Evolutionary conservation across 2,888 invertebrate species (phyloP).

Genomic region (Azorinus chamasolen): DNA sequence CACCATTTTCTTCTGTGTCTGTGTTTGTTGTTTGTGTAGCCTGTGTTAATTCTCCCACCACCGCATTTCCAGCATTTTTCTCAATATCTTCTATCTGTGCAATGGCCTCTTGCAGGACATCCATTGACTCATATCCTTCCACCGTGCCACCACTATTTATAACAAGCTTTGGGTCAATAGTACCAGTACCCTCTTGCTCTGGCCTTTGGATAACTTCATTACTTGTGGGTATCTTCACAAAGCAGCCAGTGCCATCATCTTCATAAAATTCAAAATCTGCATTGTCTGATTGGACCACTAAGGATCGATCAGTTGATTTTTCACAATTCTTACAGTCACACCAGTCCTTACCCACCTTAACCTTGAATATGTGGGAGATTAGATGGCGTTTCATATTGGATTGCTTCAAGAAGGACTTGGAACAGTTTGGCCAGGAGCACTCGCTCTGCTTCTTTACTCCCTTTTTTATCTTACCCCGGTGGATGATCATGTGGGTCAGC

Average conservation of each 20-base stretch:
- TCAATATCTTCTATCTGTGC: slow-evolving; percentile 60
- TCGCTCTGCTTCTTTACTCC: slow-evolving; percentile 33
- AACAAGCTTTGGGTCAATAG: slow-evolving; percentile 10
- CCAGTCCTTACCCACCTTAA: slow-evolving; percentile 49
- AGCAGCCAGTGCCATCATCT: too few species aligned
- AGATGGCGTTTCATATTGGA: slow-evolving; percentile 51
- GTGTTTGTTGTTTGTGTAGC: neutral
- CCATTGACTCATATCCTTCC: slow-evolving; percentile 50
- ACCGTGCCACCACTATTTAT: slow-evolving; percentile 20
- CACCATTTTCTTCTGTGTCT: neutral
- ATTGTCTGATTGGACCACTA: neutral
- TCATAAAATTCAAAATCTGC: neutral
- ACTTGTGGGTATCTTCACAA: too few species aligned
- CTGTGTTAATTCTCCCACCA: neutral
- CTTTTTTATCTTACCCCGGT: slow-evolving; percentile 50
- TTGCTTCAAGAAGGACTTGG: slow-evolving; percentile 47
- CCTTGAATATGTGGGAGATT: slow-evolving; percentile 58
- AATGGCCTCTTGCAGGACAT: slow-evolving; percentile 58
- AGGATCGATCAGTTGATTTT: neutral
- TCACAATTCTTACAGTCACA: slow-evolving; percentile 58
- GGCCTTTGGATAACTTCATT: neutral
- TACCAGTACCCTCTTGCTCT: too few species aligned
- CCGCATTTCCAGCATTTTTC: slow-evolving; percentile 17
- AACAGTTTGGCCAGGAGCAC: slow-evolving; percentile 52
- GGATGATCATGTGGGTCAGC: slow-evolving; percentile 57